Conservation (phyloP, 2,113 vertebrate genomes). For the Sebastes schlegelii region DNA sequence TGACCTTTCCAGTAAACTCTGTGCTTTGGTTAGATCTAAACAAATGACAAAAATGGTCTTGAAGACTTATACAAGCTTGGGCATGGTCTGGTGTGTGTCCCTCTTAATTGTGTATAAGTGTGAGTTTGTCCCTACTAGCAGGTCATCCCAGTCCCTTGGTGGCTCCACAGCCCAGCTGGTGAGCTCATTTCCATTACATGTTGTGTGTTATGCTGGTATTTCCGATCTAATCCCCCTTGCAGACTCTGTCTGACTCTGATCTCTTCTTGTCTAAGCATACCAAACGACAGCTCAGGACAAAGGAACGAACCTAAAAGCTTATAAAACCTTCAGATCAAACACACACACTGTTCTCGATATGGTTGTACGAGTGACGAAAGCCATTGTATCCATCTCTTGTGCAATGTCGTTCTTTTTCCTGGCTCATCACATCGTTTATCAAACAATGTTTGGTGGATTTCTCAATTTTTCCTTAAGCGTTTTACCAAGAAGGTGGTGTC, state of each 20-base stretch:
- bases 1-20: conserved; percentile 59
- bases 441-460: not conserved
- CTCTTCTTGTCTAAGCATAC: conserved; percentile 48
- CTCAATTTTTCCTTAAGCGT: not conserved
- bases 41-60: conserved; percentile 59
- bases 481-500: not conserved
- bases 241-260: conserved; percentile 34
- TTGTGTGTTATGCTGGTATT: conserved; percentile 38
- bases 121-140: conserved; percentile 5
- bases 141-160: conserved; percentile 9
- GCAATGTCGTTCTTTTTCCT: conserved; percentile 8
- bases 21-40: conserved; percentile 58
- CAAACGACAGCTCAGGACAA: conserved; percentile 57
- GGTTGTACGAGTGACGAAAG: conserved; percentile 39
- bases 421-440: not conserved
- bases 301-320: conserved; percentile 61
- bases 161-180: conserved; percentile 11
- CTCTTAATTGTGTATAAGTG: conserved; percentile 15
- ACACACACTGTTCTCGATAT: conserved; percentile 19
- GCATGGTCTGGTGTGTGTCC: conserved; percentile 28
- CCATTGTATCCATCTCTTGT: conserved; percentile 21
- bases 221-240: conserved; percentile 30
- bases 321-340: conserved; percentile 65
- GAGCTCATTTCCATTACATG: conserved; percentile 45
- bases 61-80: conserved; percentile 1